Evolutionary conservation across 2,113 vertebrate species (phyloP).

Genomic region (Thunnus thynnus): DNA sequence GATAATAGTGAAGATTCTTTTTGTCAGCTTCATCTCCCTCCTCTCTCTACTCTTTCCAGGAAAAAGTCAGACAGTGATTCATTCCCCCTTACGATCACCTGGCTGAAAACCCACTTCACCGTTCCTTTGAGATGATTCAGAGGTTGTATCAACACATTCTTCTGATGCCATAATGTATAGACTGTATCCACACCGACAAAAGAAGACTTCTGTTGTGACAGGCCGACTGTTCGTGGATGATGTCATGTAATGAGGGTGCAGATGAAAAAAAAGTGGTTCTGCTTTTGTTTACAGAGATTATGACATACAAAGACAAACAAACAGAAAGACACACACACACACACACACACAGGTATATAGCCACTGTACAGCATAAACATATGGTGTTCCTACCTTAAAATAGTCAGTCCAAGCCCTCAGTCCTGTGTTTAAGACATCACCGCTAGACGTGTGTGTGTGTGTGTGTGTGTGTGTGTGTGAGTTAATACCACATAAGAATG

Average conservation of each 20-base stretch:
- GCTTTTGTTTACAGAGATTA: constrained; percentile 6
- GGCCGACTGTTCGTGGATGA: constrained; percentile 30
- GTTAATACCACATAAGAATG: constrained; percentile 16
- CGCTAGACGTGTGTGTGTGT: background rate
- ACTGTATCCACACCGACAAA: background rate
- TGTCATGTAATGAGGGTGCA: constrained; percentile 51
- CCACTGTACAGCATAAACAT: constrained; percentile 4
- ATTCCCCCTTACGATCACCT: constrained; percentile 50
- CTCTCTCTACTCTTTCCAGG: background rate
- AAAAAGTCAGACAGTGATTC: constrained; percentile 68
- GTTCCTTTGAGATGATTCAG: constrained; percentile 57
- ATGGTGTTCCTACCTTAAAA: constrained; percentile 2
- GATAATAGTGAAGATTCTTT: background rate
- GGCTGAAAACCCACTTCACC: constrained; percentile 24
- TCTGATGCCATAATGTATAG: background rate
- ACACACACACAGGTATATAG: background rate
- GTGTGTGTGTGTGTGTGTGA: background rate
- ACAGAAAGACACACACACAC: constrained; percentile 4
- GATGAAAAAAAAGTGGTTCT: constrained; percentile 8
- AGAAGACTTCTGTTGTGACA: constrained; percentile 18
- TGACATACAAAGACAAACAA: constrained; percentile 7
- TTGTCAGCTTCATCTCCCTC: constrained; percentile 4
- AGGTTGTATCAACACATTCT: constrained; percentile 24
- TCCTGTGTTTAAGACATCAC: constrained; percentile 22
- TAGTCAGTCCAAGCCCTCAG: background rate